Evolutionary conservation across 2,797 vertebrate species (phyloP).

Genomic region (Lacerta bilineata): DNA sequence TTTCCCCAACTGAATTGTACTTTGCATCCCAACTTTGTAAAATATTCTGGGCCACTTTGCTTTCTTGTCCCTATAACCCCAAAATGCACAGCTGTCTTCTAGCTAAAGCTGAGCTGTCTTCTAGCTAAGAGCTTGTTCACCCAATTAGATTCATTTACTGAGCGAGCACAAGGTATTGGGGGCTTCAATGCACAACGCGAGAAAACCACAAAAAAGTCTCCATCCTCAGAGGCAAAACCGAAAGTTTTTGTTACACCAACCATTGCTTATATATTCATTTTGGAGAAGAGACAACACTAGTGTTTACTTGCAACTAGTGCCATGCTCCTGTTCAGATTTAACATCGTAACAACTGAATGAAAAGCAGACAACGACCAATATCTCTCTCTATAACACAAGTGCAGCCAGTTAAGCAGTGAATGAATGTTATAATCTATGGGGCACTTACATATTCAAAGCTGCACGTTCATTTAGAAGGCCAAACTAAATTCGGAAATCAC

Average conservation of each 20-base stretch:
- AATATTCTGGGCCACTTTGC: background rate
- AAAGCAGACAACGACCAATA: background rate
- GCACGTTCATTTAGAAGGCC: background rate
- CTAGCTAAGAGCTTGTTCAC: background rate
- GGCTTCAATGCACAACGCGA: background rate
- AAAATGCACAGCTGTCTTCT: background rate
- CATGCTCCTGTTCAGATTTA: background rate
- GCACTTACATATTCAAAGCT: background rate
- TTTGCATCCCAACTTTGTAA: background rate
- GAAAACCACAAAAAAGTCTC: constrained; percentile 3
- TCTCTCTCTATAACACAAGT: no score
- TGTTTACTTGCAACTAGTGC: background rate
- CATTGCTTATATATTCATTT: constrained; percentile 35
- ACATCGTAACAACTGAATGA: background rate
- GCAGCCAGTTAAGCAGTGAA: no score
- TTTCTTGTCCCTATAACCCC: background rate
- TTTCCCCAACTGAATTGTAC: background rate
- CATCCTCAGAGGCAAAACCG: background rate
- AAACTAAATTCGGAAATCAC: background rate
- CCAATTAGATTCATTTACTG: background rate
- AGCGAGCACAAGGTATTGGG: background rate
- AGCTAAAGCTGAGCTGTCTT: background rate
- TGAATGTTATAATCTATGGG: background rate
- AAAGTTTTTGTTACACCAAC: background rate
- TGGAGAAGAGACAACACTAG: background rate